A percentile compares a stretch with the other conserved stretches of the same genome.
These are phyloP conservation scores for Gasteruption jaculator DNA, from an alignment of 2,888 invertebrate species.

Conservation along the genomic window DNA sequence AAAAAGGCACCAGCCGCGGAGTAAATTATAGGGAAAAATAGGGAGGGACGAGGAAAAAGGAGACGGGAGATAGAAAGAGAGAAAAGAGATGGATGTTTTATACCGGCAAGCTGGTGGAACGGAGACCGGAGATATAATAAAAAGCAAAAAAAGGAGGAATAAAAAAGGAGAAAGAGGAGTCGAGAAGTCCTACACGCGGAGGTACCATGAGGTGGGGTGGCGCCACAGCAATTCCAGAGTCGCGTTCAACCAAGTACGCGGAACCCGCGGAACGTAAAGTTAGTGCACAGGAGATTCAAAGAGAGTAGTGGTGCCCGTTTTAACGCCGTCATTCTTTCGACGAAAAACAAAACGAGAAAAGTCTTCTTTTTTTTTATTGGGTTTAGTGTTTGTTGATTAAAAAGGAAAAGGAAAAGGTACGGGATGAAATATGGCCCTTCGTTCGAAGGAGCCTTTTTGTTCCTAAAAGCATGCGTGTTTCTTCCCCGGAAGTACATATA, in stretches of 20 bases:
- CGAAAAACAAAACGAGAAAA: too few relatives aligned
- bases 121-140: too few relatives aligned
- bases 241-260: slow-evolving; percentile 47
- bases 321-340: too few relatives aligned
- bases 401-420: too few relatives aligned
- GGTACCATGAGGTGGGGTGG: slow-evolving; percentile 39
- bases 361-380: too few relatives aligned
- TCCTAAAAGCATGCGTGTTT: too few relatives aligned
- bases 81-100: slow-evolving; percentile 12
- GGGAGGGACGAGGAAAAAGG: slow-evolving; percentile 29
- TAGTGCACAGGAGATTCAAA: slow-evolving; percentile 39
- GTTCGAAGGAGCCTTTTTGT: too few relatives aligned
- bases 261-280: slow-evolving; percentile 41
- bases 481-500: too few relatives aligned
- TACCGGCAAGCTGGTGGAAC: too few relatives aligned
- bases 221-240: slow-evolving; percentile 50
- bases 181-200: slow-evolving; percentile 21
- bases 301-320: slow-evolving; percentile 25
- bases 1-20: slow-evolving; percentile 33
- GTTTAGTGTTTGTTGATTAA: too few relatives aligned
- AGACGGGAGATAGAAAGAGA: slow-evolving; percentile 18
- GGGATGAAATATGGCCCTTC: too few relatives aligned
- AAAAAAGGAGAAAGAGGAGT: slow-evolving; percentile 15
- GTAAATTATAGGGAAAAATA: slow-evolving; percentile 46
- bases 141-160: slow-evolving; percentile 20